Evolutionary conservation across 2,888 invertebrate genomes (phyloP), one percentile per base, ranked within the genome.

Genomic region (Pachydiplax longipennis): DNA sequence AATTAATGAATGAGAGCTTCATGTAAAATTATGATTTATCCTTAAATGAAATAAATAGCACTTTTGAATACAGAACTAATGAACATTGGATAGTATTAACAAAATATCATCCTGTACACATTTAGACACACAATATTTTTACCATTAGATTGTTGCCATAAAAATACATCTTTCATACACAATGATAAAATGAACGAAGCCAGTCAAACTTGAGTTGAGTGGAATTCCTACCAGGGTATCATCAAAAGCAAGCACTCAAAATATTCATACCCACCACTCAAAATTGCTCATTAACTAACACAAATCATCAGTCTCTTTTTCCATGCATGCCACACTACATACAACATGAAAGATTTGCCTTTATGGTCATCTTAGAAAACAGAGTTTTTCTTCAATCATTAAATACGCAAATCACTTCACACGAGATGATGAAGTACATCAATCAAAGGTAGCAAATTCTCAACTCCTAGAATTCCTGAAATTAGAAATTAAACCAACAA

Each of bases 241-340:
- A 37, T 37, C 87, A 87, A 87, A 87, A 22, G 31, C 25, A 87
- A 65, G 61, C 65, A 87, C 25, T 35, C 18, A 35, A 83, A 61
- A 87, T 61, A 61, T 87, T 61, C 40, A 61, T 61, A 22, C 58
- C 61, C 61, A 87, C 87, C 37, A 4, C 37, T 61, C 65, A 87
- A 87, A 87, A 87, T 61, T 83, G 61, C 61, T 65, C 87, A 87
- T 58, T 37, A 61, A 87, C 37, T 87, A 87, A 87, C 87, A 87
- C 61, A 87, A 61, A 65, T 40, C 87, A 61, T 61, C 61, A 61
- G 25, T 65, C 37, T 58, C 25, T 61, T 65, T 40, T 18, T 18
- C 53, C 65, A 37, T 37, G 22, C n/a, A 87, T n/a, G 61, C n/a
- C 58, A 35, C 37, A 58, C 40, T 37, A 37, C 13, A 37, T 25